These are phyloP conservation scores for Cosmorhoe ocellata DNA, from an alignment of 2,888 invertebrate species.

Conservation along the genomic window DNA sequence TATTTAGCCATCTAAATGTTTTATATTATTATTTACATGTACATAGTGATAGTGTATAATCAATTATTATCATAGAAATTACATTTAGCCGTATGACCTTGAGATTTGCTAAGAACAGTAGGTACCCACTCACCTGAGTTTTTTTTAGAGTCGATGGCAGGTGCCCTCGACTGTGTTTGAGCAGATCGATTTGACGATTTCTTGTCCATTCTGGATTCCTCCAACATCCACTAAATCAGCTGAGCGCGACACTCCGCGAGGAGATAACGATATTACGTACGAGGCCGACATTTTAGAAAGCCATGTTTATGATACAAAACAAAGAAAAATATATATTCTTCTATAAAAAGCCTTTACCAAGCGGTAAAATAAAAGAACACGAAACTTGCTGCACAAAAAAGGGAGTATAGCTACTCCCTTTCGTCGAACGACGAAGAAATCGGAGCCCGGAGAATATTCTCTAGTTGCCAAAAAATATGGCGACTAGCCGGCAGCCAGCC, in stretches of 20 bases:
- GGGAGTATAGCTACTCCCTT: constrained; percentile 85
- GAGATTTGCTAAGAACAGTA: constrained; percentile 10
- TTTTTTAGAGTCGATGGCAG: constrained; percentile 89
- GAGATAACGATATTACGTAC: constrained; percentile 86
- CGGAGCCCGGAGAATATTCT: constrained; percentile 70
- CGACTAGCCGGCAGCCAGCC: constrained; percentile 83
- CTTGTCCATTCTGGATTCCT: constrained; percentile 88
- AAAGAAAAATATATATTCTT: constrained; percentile 76
- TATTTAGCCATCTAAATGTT: no score
- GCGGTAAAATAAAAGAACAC: constrained; percentile 54
- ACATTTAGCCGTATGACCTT: constrained; percentile 48
- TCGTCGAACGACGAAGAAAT: constrained; percentile 85
- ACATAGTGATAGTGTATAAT: constrained; percentile 13
- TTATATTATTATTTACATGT: not conserved
- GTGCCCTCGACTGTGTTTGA: constrained; percentile 87
- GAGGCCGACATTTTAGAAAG: constrained; percentile 91
- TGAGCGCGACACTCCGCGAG: constrained; percentile 86
- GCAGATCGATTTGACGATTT: constrained; percentile 86
- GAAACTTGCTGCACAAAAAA: constrained; percentile 67
- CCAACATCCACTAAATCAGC: constrained; percentile 79
- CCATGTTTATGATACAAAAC: constrained; percentile 86
- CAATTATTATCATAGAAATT: no score
- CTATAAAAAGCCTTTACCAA: constrained; percentile 58
- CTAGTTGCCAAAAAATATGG: constrained; percentile 85
- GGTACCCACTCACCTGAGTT: constrained; percentile 85